Evolutionary conservation across 2,113 vertebrate genomes (phyloP), one percentile per base, ranked within the genome.

Genomic region (Chauna torquata): DNA sequence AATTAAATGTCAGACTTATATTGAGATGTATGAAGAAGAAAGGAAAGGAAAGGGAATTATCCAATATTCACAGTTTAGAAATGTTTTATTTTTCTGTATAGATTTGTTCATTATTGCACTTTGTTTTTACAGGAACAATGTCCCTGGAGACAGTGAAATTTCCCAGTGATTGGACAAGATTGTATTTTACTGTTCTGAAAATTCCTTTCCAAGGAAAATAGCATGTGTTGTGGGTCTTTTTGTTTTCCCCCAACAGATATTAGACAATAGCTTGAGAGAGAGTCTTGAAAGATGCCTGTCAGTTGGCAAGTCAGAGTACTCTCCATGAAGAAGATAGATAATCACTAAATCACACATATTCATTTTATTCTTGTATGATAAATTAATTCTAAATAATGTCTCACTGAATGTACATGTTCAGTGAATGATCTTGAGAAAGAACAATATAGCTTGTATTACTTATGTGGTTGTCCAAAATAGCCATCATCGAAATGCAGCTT

Each of bases 1-100:
- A 38, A 47, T 27, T 27, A 4, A 52, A 10, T 25, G 28, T 49
- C 23, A 36, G 5, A 12, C 0, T 0, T 17, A 14, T 6, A 11
- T 4, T 32, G 45, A 40, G 8, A 57, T 9, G 7, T 8, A 27
- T 25, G 23, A 8, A 38, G 76, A 88, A 76, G 55, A 71, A 7
- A 0, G 2, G 3, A 1, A 65, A 36, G 34, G 3, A 18, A 58
- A 22, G 10, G 78, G 50, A 12, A 34, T n/a, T n/a, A n/a, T 58
- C 30, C 34, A 24, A 32, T 69, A 17, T 47, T 69, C 32, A 69
- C 22, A 22, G 9, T 49, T 69, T 49, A 49, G 23, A 69, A 24
- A 47, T 69, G 13, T 64, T 49, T 17, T n/a, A n/a, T 69, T 36
- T 25, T 16, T 45, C 16, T 65, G 3, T 49, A n/a, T 24, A 24